A percentile compares a stretch with the other conserved stretches of the same genome.
These are phyloP conservation scores for Lacerta agilis DNA, from an alignment of 2,797 vertebrate species.

Conservation along the genomic window DNA sequence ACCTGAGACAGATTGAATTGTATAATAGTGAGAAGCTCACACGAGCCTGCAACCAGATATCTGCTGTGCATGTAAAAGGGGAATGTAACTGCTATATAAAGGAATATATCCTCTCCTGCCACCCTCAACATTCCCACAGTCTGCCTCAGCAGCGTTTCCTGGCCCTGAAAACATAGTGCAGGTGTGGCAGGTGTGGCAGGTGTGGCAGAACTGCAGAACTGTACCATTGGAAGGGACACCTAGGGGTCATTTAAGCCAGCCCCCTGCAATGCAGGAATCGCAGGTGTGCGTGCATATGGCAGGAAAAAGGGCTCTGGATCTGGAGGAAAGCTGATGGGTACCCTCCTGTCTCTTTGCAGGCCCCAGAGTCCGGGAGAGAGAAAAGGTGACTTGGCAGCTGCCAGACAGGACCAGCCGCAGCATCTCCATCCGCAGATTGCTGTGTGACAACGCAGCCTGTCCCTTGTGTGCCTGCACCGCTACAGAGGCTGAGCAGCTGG, in stretches of 20 bases:
- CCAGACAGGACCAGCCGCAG: background rate
- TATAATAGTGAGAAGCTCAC: no score
- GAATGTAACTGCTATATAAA: no score
- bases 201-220: background rate
- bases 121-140: no score
- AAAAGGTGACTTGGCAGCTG: no score
- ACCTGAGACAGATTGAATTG: no score
- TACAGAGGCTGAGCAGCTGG: conserved; percentile 32
- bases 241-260: no score
- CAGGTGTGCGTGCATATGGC: no score
- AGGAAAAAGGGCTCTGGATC: background rate
- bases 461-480: conserved; percentile 33
- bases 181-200: background rate
- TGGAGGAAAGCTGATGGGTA: background rate
- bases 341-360: background rate
- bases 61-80: no score
- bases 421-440: conserved; percentile 37
- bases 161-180: background rate
- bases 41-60: no score
- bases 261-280: no score
- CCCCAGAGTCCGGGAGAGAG: background rate
- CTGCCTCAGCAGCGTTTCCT: fast-evolving
- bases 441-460: conserved; percentile 54
- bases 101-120: no score
- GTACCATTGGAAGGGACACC: no score